phyloP scores from a whole-genome alignment of 2,113 vertebrate species.

The Alligator sinensis region DNA sequence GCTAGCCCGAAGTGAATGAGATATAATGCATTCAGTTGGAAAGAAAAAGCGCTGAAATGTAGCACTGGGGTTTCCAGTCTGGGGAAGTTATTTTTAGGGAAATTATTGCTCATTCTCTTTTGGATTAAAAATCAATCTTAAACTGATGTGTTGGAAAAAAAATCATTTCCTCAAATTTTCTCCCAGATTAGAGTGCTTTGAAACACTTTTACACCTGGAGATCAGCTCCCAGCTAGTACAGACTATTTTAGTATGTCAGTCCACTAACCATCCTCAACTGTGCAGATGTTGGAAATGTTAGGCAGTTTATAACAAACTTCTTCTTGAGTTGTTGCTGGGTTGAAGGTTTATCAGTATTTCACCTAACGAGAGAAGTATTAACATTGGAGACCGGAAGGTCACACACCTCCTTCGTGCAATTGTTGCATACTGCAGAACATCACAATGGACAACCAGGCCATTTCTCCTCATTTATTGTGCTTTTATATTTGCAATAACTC shows the following conservation, averaged over 20 bases:
- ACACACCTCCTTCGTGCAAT: neutral
- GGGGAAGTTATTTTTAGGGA: neutral
- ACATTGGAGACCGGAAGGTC: neutral
- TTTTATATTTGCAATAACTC: neutral
- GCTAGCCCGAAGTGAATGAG: neutral
- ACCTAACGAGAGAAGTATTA: neutral
- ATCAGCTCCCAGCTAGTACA: neutral
- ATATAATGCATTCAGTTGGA: neutral
- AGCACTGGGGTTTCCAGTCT: neutral
- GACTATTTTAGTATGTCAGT: neutral
- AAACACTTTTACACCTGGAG: neutral
- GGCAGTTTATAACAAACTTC: neutral
- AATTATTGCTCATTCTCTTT: neutral
- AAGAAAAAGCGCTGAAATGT: neutral
- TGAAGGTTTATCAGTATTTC: neutral
- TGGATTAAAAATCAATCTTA: neutral
- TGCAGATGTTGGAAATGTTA: neutral
- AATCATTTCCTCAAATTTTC: neutral
- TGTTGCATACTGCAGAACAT: neutral
- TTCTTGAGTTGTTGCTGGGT: conserved; percentile 6
- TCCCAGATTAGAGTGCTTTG: neutral
- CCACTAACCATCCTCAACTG: neutral
- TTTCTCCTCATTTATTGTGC: neutral
- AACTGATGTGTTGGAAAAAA: neutral
- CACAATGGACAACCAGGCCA: rapidly evolving